Base-by-base conservation (phyloP, 2,888 invertebrate species). In the Pollenia griseotomentosa region DNA sequence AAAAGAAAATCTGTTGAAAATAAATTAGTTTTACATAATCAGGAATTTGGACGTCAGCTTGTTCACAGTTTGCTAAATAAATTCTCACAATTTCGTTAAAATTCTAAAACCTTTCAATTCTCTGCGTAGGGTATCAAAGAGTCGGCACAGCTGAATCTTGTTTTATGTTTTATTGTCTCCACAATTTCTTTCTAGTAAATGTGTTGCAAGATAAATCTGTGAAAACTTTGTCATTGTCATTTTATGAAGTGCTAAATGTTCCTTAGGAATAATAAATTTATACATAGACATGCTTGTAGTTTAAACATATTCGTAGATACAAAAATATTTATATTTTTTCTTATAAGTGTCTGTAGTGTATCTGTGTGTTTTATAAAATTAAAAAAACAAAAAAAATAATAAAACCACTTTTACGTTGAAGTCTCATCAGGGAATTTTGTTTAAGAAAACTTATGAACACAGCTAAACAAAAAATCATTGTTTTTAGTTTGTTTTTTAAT, bases 211-310 rank as follows among this genome's bases (percentile, higher is more conserved):
- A 86, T 83, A 86, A 86, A 86, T 86, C 83, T 86, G 79, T 46
- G 78, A 81, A 87, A 87, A 87, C 77, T 87, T 87, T 87, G 81
- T 82, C 87, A 82, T 85, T 85, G 87, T 87, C 87, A 87, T 87
- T 87, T 87, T 87, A 87, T 87, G 84, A 87, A 87, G 87, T 87
- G 85, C 84, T 87, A 87, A 87, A 81, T 87, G 87, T 82, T 87
- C 87, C 87, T 85, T 55, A 87, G 85, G 87, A 87, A 87, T 87
- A 84, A 87, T 82, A 87, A 85, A 82, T 87, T 83, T 70, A 77
- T 77, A 85, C 73, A 66, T 78, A 71, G 77, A 77, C 61, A 83
- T 70, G 63, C 63, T 73, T 79, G 79, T 61, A 33, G 44, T 23
- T 68, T 16, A 46, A 46, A 23, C 46, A 48, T 14, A 14, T 14